A percentile compares a stretch with the other conserved stretches of the same genome.
phyloP scores from a whole-genome alignment of 2,113 vertebrate species.

The Perca flavescens region DNA sequence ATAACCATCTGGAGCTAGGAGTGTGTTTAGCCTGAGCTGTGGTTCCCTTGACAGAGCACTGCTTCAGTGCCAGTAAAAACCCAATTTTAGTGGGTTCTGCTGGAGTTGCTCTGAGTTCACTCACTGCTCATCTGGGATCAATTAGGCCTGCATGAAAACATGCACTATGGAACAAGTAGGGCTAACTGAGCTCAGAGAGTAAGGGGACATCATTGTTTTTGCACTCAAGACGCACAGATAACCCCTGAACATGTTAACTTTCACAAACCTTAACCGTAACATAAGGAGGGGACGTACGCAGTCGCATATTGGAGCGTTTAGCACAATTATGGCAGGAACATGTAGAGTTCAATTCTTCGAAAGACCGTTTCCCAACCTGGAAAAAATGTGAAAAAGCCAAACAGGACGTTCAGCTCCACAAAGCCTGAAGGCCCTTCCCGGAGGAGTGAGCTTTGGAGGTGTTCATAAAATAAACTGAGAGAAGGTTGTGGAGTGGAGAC shows the following conservation, averaged over 20 bases:
- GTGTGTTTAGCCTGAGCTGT: constrained; percentile 69
- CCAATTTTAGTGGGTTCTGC: constrained; percentile 74
- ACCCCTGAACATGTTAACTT: constrained; percentile 66
- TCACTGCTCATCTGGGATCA: constrained; percentile 78
- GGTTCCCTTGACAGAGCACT: constrained; percentile 72
- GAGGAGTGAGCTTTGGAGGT: constrained; percentile 67
- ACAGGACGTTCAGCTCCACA: constrained; percentile 64
- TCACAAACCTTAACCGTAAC: constrained; percentile 36
- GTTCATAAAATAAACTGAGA: constrained; percentile 72
- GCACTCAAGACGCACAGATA: constrained; percentile 60
- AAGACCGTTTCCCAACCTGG: constrained; percentile 63
- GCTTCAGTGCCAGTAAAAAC: constrained; percentile 77
- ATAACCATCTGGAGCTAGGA: constrained; percentile 75
- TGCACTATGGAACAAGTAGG: constrained; percentile 49
- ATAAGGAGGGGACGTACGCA: constrained; percentile 27
- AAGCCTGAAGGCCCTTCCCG: constrained; percentile 45
- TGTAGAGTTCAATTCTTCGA: constrained; percentile 65
- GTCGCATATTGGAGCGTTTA: constrained; percentile 77
- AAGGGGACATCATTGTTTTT: constrained; percentile 57
- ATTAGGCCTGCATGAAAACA: constrained; percentile 77
- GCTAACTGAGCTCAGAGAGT: constrained; percentile 39
- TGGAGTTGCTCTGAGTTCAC: constrained; percentile 71
- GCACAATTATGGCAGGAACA: constrained; percentile 67
- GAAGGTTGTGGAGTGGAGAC: constrained; percentile 38
- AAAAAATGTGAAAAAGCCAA: constrained; percentile 46